Percentiles rank a stretch among this genome's conserved stretches.
phyloP scores from a whole-genome alignment of 2,797 vertebrate genomes.

The Lindbergichthys nudifrons region DNA sequence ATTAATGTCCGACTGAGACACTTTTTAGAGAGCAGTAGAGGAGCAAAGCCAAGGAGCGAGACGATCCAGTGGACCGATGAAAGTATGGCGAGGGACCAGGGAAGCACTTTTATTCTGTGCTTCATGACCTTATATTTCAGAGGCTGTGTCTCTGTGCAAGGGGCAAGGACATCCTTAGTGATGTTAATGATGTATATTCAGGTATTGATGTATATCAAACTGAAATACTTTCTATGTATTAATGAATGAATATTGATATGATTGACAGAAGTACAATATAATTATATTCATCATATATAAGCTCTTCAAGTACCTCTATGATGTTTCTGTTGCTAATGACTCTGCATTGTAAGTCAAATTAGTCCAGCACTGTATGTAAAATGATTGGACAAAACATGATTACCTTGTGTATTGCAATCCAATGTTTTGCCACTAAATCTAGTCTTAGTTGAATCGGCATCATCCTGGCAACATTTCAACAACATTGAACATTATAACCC shows the following conservation, averaged over 20 bases:
- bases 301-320: background rate
- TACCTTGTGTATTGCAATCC: background rate
- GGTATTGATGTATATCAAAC: too few species aligned
- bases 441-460: slow-evolving; percentile 13
- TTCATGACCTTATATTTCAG: background rate
- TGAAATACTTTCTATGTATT: background rate
- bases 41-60: slow-evolving; percentile 42
- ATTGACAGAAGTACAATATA: background rate
- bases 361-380: background rate
- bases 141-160: background rate
- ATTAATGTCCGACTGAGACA: slow-evolving; percentile 73
- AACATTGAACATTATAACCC: slow-evolving; percentile 5
- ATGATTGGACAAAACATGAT: background rate
- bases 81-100: slow-evolving; percentile 32
- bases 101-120: slow-evolving; percentile 20
- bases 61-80: slow-evolving; percentile 40
- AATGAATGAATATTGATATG: background rate
- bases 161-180: background rate
- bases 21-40: slow-evolving; percentile 52
- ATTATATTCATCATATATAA: background rate
- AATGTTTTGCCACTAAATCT: background rate
- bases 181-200: background rate
- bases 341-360: background rate
- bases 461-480: slow-evolving; percentile 17
- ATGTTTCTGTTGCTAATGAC: background rate